Evolutionary conservation across 2,888 invertebrate species (phyloP), one percentile per base, ranked within the genome.

Genomic region (Trachelus iudaicus): DNA sequence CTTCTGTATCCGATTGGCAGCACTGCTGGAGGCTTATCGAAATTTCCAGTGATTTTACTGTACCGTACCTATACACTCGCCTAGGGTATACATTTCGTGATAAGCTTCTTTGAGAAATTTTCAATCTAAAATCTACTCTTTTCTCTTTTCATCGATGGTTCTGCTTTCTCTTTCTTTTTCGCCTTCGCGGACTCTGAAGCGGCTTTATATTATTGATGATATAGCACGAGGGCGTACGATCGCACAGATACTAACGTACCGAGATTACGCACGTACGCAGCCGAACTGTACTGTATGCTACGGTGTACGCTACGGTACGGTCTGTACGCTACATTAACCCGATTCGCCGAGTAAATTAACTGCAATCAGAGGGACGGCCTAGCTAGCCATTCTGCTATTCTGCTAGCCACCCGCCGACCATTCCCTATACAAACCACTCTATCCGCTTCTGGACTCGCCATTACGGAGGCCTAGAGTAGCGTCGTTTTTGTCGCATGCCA

Each of bases 321-420:
- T 74, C 75, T 56, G 80, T 86, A 89, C 91, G 90, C 87, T 91
- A 91, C 91, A 91, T 91, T 91, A 91, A 91, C 89, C 87, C 90
- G 91, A 90, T 91, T 90, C 89, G 87, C 87, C 85, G 88, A 88
- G 88, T 87, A 91, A 91, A 91, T 91, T 91, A 91, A 89, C 91
- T 90, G 89, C 90, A 90, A 91, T 91, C 90, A 90, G 87, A 87
- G 88, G 86, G 87, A 86, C 87, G 87, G 81, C 84, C 84, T 81
- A 83, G 85, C 85, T 82, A 84, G 86, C 87, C 86, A 81, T 83
- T 83, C 79, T 81, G 83, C 79, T 78, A 88, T 86, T 87, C 85
- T 85, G 84, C 83, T 85, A 83, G 85, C 85, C 83, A 82, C 76
- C 77, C 77, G 37, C 40, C 77, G 69, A 69, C 73, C 77, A 73